Evolutionary conservation across 2,113 vertebrate species (phyloP).

Genomic region (Siniperca knerii): DNA sequence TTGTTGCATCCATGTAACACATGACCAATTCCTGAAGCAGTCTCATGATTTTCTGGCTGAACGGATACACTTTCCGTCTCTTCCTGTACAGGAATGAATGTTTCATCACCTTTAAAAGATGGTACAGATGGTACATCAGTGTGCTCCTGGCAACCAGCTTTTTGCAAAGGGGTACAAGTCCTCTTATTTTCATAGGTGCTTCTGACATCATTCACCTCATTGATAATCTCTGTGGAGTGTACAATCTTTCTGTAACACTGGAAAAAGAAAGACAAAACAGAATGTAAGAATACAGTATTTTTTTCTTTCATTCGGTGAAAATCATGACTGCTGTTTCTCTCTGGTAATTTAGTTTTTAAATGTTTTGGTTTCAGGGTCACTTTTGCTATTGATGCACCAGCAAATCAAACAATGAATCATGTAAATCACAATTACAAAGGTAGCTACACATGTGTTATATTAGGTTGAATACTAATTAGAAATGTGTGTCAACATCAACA

Average conservation of each 20-base stretch:
- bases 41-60: slow-evolving; percentile 10
- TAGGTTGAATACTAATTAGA: neutral
- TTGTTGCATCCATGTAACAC: slow-evolving; percentile 17
- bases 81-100: slow-evolving; percentile 37
- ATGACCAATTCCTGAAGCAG: neutral
- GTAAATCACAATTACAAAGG: neutral
- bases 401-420: neutral
- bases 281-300: neutral
- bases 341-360: neutral
- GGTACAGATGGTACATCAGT: slow-evolving; percentile 13
- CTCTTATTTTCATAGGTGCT: slow-evolving; percentile 13
- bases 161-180: slow-evolving; percentile 1
- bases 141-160: neutral
- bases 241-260: slow-evolving; percentile 60
- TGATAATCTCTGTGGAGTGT: slow-evolving; percentile 25
- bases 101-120: slow-evolving; percentile 41
- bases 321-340: neutral
- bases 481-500: neutral
- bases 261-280: slow-evolving; percentile 28
- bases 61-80: slow-evolving; percentile 32
- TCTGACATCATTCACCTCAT: slow-evolving; percentile 26
- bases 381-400: neutral
- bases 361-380: neutral
- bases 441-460: neutral
- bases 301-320: neutral